A percentile compares a stretch with the other conserved stretches of the same genome.
Conservation (phyloP, 2,113 vertebrate species). For the Larimichthys crocea region DNA sequence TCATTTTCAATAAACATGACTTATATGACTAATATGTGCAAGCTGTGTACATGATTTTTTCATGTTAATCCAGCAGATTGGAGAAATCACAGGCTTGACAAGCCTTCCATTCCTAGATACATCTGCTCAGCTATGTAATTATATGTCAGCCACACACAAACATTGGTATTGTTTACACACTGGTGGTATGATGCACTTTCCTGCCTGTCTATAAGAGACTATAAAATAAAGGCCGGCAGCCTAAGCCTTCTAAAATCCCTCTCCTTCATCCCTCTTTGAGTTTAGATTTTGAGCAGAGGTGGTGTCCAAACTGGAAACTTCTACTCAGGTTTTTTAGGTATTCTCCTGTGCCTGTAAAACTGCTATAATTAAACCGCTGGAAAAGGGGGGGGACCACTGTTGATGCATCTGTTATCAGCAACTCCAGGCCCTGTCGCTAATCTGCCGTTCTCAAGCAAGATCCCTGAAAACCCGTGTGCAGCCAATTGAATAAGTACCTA, state of each 20-base stretch:
- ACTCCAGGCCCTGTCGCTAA: constrained; percentile 65
- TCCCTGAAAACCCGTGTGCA: constrained; percentile 52
- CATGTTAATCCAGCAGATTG: too few relatives aligned
- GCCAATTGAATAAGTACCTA: constrained; percentile 67
- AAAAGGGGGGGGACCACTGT: neutral
- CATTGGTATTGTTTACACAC: neutral
- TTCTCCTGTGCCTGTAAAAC: constrained; percentile 34
- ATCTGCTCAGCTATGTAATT: too few relatives aligned
- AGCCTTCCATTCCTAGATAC: too few relatives aligned
- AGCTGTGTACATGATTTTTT: too few relatives aligned
- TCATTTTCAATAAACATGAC: too few relatives aligned
- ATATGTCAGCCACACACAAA: neutral
- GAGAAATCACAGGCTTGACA: too few relatives aligned
- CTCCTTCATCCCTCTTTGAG: constrained; percentile 26
- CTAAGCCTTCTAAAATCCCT: constrained; percentile 32
- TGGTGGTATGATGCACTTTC: constrained; percentile 5
- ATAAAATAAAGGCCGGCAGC: constrained; percentile 33
- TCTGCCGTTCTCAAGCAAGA: constrained; percentile 62
- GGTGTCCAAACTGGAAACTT: constrained; percentile 15
- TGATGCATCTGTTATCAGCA: constrained; percentile 69
- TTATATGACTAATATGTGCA: too few relatives aligned
- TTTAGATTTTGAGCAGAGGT: constrained; percentile 33
- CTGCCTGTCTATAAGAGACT: constrained; percentile 29
- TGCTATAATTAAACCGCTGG: constrained; percentile 59
- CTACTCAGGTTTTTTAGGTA: constrained; percentile 23